Evolutionary conservation across 2,797 vertebrate genomes (phyloP), one percentile per base, ranked within the genome.

Genomic region (Micromesistius poutassou): DNA sequence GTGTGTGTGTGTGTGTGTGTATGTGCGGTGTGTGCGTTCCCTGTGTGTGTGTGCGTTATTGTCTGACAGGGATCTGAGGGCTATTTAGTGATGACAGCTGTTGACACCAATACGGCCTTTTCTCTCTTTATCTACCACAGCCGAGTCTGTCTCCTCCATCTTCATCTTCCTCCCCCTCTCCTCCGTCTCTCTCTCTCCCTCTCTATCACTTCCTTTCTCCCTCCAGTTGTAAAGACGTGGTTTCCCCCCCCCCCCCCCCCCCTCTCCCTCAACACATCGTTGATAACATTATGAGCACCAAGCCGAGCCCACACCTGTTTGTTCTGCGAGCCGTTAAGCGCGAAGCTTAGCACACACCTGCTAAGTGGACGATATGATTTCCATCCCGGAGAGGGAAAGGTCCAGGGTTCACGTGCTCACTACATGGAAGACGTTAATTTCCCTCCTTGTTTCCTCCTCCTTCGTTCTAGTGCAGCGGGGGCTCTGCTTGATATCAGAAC

Each of bases 11-110:
- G 66, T 14, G 33, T 71, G 25, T 36, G 6, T 36, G 35, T 6
- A 9, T 46, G 38, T 22, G 35, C 30, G 36, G 36, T 30, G 66
- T 73, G 80, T 77, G 71, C 79, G 82, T 35, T 77, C 40, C 76
- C n/a, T n/a, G n/a, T n/a, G n/a, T n/a, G n/a, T 78, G 38, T 76
- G 79, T 71, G 80, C 78, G 82, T 80, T 82, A 50, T 77, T 73
- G 83, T 86, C 82, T 85, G 85, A 89, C 87, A 88, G 87, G 87
- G 87, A 89, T 92, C 90, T 91, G 89, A 91, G 90, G 90, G 87
- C 90, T 91, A 90, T 92, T 93, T 92, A 92, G 90, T 80, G 80
- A 88, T 89, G 90, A 91, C 92, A 93, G 91, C 91, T 91, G 90
- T 89, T 91, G 90, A 91, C 92, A 93, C 90, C 90, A 91, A 92